A percentile compares a stretch with the other conserved stretches of the same genome.
phyloP scores from a whole-genome alignment of 92 coral and sea anemone species.

The Palythoa grandiflora region DNA sequence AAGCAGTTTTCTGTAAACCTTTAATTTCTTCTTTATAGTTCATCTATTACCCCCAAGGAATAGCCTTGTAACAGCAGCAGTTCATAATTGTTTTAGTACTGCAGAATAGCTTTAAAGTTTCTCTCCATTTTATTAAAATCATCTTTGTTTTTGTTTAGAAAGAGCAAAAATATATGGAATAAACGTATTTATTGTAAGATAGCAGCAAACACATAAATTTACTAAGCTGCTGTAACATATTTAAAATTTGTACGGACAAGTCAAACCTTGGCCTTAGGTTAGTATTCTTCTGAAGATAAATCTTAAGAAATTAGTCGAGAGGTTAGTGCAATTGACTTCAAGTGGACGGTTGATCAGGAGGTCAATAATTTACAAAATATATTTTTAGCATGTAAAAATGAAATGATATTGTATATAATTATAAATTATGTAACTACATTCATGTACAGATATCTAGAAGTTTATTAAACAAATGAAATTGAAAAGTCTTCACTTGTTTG shows the following conservation, averaged over 20 bases:
- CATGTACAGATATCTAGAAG: constrained; percentile 17
- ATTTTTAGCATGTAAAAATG: constrained; percentile 28
- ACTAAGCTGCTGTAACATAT: neutral
- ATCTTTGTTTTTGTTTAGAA: neutral
- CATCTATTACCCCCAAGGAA: no score
- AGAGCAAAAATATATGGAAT: neutral
- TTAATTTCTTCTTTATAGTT: no score
- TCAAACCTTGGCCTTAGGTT: neutral
- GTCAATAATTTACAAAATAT: neutral
- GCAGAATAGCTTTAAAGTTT: no score
- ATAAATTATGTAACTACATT: neutral
- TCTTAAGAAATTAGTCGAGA: neutral
- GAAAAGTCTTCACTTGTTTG: neutral
- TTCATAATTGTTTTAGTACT: no score
- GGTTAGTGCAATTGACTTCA: neutral
- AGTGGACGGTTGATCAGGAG: neutral
- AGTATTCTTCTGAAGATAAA: neutral
- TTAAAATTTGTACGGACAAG: neutral
- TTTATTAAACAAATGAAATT: constrained; percentile 14
- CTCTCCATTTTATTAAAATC: neutral
- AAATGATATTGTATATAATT: constrained; percentile 18
- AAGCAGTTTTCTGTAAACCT: no score
- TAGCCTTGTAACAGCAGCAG: no score
- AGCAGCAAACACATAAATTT: neutral
- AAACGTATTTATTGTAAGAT: neutral